These are phyloP conservation scores for Thamnaconus septentrionalis DNA, from an alignment of 2,113 vertebrate species.

Conservation along the genomic window DNA sequence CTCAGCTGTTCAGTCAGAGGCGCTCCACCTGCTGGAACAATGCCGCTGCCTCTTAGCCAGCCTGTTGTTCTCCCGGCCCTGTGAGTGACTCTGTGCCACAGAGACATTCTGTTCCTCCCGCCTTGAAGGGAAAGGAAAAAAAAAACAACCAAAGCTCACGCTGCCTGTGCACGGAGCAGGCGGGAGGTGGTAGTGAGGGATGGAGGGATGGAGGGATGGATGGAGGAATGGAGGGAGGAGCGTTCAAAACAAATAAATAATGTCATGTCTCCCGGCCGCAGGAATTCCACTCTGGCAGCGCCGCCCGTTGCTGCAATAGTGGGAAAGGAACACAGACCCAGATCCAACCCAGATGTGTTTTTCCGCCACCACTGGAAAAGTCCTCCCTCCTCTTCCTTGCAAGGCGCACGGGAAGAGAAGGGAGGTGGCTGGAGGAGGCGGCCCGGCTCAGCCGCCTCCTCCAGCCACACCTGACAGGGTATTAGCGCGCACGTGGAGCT, in stretches of 20 bases:
- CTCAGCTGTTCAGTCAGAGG: conserved; percentile 43
- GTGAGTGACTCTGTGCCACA: conserved; percentile 64
- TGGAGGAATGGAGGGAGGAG: conserved; percentile 73
- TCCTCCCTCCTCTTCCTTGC: conserved; percentile 33
- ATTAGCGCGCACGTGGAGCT: conserved; percentile 58
- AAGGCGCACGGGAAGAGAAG: neutral
- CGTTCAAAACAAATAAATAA: conserved; percentile 88
- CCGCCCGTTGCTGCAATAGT: conserved; percentile 75
- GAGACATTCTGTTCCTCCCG: conserved; percentile 90
- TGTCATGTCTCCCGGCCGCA: conserved; percentile 86
- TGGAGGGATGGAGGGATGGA: conserved; percentile 76
- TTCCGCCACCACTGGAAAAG: conserved; percentile 70
- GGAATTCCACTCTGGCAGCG: conserved; percentile 88
- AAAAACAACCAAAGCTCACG: conserved; percentile 34
- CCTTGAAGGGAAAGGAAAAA: conserved; percentile 19
- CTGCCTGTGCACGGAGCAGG: conserved; percentile 72
- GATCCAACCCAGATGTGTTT: conserved; percentile 88
- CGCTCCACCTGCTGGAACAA: conserved; percentile 73
- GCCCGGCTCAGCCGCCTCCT: conserved; percentile 38
- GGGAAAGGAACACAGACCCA: conserved; percentile 82
- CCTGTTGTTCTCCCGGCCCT: conserved; percentile 57
- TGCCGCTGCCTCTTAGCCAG: conserved; percentile 45
- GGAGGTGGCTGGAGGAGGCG: conserved; percentile 9
- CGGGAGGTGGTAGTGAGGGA: conserved; percentile 28
- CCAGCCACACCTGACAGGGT: conserved; percentile 63